Percentiles rank a stretch among this genome's conserved stretches.
These are phyloP conservation scores for Leucopsar rothschildi DNA, from an alignment of 2,113 vertebrate genomes.

Conservation along the genomic window DNA sequence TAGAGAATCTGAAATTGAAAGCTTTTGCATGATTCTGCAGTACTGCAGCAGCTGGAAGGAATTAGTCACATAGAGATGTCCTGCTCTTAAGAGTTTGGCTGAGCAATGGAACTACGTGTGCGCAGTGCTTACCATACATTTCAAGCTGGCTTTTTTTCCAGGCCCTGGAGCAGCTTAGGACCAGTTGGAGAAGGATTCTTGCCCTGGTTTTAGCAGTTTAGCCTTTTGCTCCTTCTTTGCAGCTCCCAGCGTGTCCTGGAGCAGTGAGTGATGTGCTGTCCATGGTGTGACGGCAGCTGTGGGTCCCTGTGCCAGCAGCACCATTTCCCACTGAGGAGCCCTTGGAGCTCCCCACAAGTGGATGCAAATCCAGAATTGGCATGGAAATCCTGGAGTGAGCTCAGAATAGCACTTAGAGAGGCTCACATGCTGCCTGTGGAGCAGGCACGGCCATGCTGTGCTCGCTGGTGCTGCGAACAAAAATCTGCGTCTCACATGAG, in stretches of 20 bases:
- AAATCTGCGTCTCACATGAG: fast-evolving
- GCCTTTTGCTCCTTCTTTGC: not conserved
- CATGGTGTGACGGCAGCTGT: not conserved
- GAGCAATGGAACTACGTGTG: not conserved
- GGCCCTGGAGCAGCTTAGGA: not conserved
- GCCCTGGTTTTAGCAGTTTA: not conserved
- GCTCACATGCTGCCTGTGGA: not conserved
- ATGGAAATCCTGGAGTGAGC: not conserved
- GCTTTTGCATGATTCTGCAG: not conserved
- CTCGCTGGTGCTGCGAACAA: not conserved
- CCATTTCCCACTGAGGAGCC: not conserved
- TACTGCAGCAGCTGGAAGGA: not conserved
- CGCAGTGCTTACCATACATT: not conserved
- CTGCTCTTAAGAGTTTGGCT: not conserved
- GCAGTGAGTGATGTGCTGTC: not conserved
- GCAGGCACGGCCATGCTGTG: not conserved
- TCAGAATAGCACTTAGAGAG: not conserved
- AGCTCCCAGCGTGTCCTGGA: not conserved
- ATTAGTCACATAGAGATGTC: not conserved
- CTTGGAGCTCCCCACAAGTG: not conserved
- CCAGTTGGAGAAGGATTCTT: not conserved
- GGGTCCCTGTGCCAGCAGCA: not conserved
- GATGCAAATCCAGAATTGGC: not conserved
- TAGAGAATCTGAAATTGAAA: not conserved
- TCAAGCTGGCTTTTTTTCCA: not conserved